A percentile compares a stretch with the other conserved stretches of the same genome.
Conservation (phyloP, 2,113 vertebrate species). For the Passer domesticus region DNA sequence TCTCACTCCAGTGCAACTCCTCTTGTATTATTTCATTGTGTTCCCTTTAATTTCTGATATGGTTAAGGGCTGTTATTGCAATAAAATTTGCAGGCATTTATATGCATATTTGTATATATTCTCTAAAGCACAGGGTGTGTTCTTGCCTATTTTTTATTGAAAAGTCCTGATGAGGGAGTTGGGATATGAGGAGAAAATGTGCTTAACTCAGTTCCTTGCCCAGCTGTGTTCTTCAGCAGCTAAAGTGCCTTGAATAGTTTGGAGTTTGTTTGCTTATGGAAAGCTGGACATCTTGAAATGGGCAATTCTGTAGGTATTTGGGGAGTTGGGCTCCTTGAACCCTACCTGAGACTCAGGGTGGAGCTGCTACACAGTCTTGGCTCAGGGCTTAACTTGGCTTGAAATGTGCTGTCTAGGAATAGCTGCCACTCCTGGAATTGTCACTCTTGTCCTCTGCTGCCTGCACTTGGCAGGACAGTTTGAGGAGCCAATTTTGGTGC, state of each 20-base stretch:
- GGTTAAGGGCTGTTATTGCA: slow-evolving; percentile 7
- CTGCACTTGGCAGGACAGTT: background rate
- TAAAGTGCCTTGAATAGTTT: background rate
- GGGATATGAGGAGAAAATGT: background rate
- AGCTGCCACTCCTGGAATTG: background rate
- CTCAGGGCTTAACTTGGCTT: background rate
- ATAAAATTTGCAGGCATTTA: background rate
- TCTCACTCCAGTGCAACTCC: background rate
- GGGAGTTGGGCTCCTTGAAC: background rate
- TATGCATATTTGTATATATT: background rate
- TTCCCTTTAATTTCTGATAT: background rate
- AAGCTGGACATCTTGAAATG: background rate
- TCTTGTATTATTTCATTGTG: background rate
- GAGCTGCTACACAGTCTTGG: background rate
- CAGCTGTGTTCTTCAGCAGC: background rate
- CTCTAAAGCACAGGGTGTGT: background rate
- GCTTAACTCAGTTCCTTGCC: background rate
- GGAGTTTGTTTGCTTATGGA: background rate
- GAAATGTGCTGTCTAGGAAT: background rate
- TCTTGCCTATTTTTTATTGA: background rate
- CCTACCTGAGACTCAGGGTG: background rate
- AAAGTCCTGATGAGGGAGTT: background rate
- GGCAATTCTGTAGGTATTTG: background rate
- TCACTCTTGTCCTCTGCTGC: background rate
- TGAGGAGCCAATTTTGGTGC: background rate